Evolutionary conservation across 2,888 invertebrate species (phyloP), one percentile per base, ranked within the genome.

Genomic region (Tillus elongatus): DNA sequence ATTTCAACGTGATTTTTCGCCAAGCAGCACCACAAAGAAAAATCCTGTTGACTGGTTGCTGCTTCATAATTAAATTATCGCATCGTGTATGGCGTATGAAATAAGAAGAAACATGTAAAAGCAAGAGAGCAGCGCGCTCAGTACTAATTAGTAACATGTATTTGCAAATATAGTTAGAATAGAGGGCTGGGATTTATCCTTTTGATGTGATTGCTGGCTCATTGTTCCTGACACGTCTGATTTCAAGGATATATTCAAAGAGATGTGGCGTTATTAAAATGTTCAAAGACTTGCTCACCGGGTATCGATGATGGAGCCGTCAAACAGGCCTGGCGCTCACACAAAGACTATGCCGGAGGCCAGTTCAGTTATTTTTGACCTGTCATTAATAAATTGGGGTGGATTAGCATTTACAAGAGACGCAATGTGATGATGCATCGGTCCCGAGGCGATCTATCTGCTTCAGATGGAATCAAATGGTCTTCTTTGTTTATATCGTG

Each of bases 271-370:
- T 58, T 60, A 60, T 60, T 60, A 60, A 61, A 61, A 61, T 54
- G 57, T 56, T 60, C 61, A 61, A 61, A 60, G 60, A 57, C 52
- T 50, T 45, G 46, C 42, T 38, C 34, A 28, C 35, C 53, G 53
- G 55, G 60, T 70, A 71, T 71, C 71, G 71, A 70, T 50, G 50
- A 49, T 50, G 45, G 46, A 45, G 42, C 41, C 34, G 70, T 67
- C 57, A 61, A 64, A n/a, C n/a, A n/a, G n/a, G n/a, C n/a, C 64
- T 65, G 49, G 46, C 50, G 46, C 50, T 53, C 42, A 27, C 56
- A 63, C 62, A 64, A 62, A 63, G 63, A 61, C 60, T 58, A 10
- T 39, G 58, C 61, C 56, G 37, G 37, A 41, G 57, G 61, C 54
- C 43, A 49, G 49, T 58, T 60, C 57, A 51, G 59, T 56, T 61